Conservation (phyloP, 2,113 vertebrate genomes). For the Tragelaphus strepsiceros region DNA sequence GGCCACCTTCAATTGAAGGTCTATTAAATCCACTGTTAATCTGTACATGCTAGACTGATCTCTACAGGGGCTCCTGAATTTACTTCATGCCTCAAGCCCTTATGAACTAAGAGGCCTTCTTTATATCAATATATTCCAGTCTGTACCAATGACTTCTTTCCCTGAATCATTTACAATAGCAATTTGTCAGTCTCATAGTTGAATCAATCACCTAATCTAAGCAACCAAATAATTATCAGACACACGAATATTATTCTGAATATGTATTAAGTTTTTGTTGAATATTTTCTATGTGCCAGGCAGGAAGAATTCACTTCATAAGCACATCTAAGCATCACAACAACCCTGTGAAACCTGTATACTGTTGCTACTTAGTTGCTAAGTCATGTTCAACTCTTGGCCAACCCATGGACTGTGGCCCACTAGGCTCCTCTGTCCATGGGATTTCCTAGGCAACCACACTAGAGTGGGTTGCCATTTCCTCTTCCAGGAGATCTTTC, state of each 20-base stretch:
- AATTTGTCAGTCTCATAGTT: neutral
- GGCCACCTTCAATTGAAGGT: neutral
- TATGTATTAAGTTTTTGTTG: neutral
- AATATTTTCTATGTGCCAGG: neutral
- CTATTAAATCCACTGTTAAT: neutral
- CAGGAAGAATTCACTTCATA: neutral
- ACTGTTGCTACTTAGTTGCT: neutral
- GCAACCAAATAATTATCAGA: neutral
- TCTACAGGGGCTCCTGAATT: neutral
- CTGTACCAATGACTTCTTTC: neutral
- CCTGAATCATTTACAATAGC: conserved; percentile 3
- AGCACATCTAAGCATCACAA: conserved; percentile 1
- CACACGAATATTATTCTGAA: neutral
- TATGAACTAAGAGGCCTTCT: neutral
- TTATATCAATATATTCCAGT: neutral
- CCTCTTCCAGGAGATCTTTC: neutral
- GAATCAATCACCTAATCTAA: neutral
- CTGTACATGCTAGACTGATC: neutral
- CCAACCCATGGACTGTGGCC: neutral
- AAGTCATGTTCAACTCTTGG: neutral
- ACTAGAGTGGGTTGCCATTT: neutral
- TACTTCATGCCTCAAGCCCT: neutral
- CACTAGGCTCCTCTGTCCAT: neutral
- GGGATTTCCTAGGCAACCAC: neutral
- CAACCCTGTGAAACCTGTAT: neutral